Base-by-base conservation (phyloP, 2,113 vertebrate species). In the Pseudopipra pipra region DNA sequence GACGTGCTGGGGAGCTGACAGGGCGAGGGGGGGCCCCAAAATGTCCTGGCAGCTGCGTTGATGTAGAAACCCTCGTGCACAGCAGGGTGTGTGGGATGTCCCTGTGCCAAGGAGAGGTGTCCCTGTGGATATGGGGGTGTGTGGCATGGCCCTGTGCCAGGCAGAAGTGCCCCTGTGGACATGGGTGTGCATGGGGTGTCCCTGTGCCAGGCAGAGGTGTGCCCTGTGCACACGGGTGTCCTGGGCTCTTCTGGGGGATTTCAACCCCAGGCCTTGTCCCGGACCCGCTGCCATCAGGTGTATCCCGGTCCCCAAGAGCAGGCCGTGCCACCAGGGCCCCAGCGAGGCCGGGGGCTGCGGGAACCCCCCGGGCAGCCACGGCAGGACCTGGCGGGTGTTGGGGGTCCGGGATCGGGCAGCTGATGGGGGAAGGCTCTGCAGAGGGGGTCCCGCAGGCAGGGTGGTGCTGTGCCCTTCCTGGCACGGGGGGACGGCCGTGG, bases 1-100 rank as follows among this genome's bases (percentile, higher is more conserved):
- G 71, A 68, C n/a, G 5, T 8, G 20, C 3, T 8, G 41, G 20
- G 20, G 46, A 6, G 6, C 8, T 47, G 63, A 14, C 39, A 6
- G 20, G 23, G 31, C 2, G 3, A 6, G 0, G 2, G 25, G 33
- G 51, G 0, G 0, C 23, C 55, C 54, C 11, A 0, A 54, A 54
- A 83, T 25, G 41, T 76, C 17, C 9, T 41, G 62, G 30, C 20
- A 31, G 71, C 6, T 22, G 54, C 3, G n/a, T 8, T 20, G 52
- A 33, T 44, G 46, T 0, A 1, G 72, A 46, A 33, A 11, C 3
- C 3, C 54, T 30, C 39, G 10, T 43, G 62, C 62, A 21, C 12
- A 9, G 17, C 0, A 28, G 5, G 12, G 33, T 24, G 52, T 33
- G 2, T 0, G 35, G 25, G 5, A 41, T 28, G 52, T 67, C 51